phyloP scores from a whole-genome alignment of 2,888 invertebrate genomes.

The Podabrus alpinus region DNA sequence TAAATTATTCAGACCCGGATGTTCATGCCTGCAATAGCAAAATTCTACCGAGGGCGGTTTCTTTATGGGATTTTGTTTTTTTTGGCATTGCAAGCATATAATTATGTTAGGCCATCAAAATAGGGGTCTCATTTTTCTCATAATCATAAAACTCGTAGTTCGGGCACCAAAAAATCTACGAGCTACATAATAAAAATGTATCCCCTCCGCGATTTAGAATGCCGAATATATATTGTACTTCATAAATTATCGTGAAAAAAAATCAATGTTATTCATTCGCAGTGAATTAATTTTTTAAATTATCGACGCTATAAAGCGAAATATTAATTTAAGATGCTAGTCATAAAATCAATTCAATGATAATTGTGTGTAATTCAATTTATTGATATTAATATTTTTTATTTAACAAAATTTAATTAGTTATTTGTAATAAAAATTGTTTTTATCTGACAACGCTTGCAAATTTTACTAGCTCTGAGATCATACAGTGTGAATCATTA shows the following conservation, averaged over 20 bases:
- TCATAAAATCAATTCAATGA: background rate
- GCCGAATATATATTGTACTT: background rate
- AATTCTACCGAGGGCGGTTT: background rate
- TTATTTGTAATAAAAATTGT: background rate
- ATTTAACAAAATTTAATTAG: background rate
- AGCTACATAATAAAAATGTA: background rate
- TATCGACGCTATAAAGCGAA: background rate
- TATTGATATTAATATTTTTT: background rate
- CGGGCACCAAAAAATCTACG: no score
- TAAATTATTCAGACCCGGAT: background rate
- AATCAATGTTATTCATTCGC: background rate
- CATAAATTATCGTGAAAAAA: background rate
- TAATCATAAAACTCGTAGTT: no score
- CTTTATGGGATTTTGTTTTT: no score
- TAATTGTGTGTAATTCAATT: background rate
- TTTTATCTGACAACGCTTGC: background rate
- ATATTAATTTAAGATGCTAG: background rate
- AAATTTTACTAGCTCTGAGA: background rate
- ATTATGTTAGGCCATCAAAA: no score
- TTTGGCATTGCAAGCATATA: background rate
- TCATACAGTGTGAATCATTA: no score
- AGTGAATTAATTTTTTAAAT: background rate
- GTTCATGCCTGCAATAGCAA: background rate
- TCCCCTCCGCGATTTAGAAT: no score
- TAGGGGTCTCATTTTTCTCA: no score